A percentile compares a stretch with the other conserved stretches of the same genome.
These are phyloP conservation scores for Palythoa grandis DNA, from an alignment of 92 coral and sea anemone genomes.

Conservation along the genomic window DNA sequence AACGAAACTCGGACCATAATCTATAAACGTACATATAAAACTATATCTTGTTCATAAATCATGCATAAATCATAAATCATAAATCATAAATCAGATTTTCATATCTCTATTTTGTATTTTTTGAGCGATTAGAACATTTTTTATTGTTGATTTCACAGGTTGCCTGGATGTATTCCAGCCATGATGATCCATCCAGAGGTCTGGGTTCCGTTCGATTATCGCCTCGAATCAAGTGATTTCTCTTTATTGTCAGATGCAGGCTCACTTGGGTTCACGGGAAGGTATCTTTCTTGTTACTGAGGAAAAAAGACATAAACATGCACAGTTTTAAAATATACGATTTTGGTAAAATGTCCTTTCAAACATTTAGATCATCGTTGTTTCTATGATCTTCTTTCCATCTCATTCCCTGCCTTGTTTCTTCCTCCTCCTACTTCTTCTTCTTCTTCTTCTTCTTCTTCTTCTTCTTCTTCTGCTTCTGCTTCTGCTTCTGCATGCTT, in stretches of 20 bases:
- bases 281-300: slow-evolving; percentile 30
- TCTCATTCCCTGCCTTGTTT: not conserved
- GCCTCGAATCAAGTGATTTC: slow-evolving; percentile 5
- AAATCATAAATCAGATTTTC: too few species aligned
- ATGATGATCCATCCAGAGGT: slow-evolving; percentile 71
- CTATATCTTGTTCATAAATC: too few species aligned
- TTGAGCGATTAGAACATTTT: too few species aligned
- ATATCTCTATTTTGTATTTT: too few species aligned
- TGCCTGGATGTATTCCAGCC: slow-evolving; percentile 48
- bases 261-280: slow-evolving; percentile 70
- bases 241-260: slow-evolving; percentile 58
- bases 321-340: too few species aligned
- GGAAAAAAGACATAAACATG: too few species aligned
- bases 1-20: too few species aligned
- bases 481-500: not conserved
- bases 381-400: too few species aligned
- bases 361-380: too few species aligned
- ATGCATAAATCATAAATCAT: too few species aligned
- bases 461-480: not conserved
- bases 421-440: not conserved
- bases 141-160: slow-evolving; percentile 20
- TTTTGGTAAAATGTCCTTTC: too few species aligned
- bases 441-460: not conserved
- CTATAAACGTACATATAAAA: too few species aligned
- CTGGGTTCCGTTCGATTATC: slow-evolving; percentile 71